Conservation (phyloP, 37 sponge, comb jelly and placozoan species). For the Petrosia ficiformis region DNA sequence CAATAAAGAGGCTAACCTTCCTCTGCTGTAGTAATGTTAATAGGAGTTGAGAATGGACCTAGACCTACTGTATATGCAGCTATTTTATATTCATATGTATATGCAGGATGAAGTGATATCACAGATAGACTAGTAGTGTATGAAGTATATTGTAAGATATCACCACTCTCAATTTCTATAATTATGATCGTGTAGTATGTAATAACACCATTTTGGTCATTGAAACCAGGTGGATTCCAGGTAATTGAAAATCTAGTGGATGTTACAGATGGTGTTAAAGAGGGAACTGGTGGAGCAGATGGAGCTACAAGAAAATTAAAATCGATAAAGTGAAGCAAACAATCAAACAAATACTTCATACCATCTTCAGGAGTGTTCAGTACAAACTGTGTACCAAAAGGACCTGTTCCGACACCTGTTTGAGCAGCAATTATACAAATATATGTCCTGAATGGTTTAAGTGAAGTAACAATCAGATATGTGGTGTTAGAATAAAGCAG, state of each 20-base stretch:
- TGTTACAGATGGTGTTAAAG: neutral
- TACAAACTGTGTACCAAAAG: neutral
- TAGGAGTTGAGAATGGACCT: slow-evolving; percentile 30
- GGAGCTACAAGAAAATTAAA: slow-evolving; percentile 4
- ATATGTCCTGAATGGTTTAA: slow-evolving; percentile 11
- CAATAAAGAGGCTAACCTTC: slow-evolving; percentile 15
- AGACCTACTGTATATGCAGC: slow-evolving; percentile 19
- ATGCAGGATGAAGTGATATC: slow-evolving; percentile 34
- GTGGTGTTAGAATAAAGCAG: neutral
- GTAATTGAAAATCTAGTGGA: neutral
- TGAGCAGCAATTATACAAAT: slow-evolving; percentile 1
- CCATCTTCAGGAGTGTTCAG: slow-evolving; percentile 26
- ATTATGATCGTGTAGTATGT: slow-evolving; percentile 12
- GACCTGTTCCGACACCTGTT: slow-evolving; percentile 6
- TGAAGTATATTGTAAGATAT: neutral
- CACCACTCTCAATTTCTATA: slow-evolving; percentile 4
- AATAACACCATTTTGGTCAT: slow-evolving; percentile 30
- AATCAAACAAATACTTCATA: neutral
- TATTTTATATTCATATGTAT: slow-evolving; percentile 35
- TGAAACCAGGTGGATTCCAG: slow-evolving; percentile 11
- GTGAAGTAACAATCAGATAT: neutral
- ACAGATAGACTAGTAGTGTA: neutral
- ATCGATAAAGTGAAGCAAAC: neutral
- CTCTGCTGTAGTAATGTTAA: slow-evolving; percentile 18
- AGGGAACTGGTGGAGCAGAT: neutral